Conservation (phyloP, 2,888 invertebrate genomes). For the Nebria brevicollis region DNA sequence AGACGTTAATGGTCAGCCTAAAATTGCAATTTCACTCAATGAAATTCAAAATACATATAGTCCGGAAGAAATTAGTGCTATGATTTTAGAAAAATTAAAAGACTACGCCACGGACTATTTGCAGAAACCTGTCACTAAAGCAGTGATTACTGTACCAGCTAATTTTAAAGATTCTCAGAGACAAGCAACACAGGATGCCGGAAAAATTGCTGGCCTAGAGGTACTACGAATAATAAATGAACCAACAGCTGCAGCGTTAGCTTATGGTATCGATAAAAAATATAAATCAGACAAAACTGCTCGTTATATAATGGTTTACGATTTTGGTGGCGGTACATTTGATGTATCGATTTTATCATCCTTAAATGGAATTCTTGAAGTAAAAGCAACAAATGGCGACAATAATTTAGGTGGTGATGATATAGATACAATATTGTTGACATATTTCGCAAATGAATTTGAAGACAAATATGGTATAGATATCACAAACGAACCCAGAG, state of each 20-base stretch:
- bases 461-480: conserved; percentile 43
- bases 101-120: conserved; percentile 48
- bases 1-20: conserved; percentile 47
- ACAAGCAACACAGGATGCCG: conserved; percentile 53
- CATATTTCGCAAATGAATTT: conserved; percentile 44
- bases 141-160: conserved; percentile 54
- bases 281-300: conserved; percentile 41
- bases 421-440: conserved; percentile 49
- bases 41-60: conserved; percentile 39
- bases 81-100: conserved; percentile 50
- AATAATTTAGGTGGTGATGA: conserved; percentile 54
- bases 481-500: conserved; percentile 38
- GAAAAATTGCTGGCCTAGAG: conserved; percentile 51
- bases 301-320: conserved; percentile 51
- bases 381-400: conserved; percentile 52
- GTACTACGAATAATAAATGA: conserved; percentile 51
- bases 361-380: conserved; percentile 45
- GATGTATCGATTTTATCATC: conserved; percentile 52
- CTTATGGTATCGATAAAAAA: conserved; percentile 49
- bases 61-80: conserved; percentile 51
- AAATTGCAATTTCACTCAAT: conserved; percentile 39
- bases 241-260: conserved; percentile 53
- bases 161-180: conserved; percentile 53
- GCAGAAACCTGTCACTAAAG: conserved; percentile 49
- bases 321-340: conserved; percentile 54